phyloP scores from a whole-genome alignment of 2,888 invertebrate species.

The Megaustenia siamemsis region DNA sequence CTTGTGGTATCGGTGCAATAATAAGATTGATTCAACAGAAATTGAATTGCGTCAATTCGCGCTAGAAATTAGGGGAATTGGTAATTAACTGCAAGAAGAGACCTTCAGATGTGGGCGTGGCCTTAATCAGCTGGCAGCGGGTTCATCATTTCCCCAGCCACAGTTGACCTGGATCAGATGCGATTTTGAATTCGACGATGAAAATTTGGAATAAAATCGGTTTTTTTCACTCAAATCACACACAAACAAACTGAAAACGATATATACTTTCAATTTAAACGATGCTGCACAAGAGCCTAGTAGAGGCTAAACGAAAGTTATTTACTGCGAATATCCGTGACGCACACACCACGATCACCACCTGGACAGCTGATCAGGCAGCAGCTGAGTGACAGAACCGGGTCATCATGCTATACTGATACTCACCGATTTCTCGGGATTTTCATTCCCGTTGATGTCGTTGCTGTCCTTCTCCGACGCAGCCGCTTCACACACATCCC shows the following conservation, averaged over 20 bases:
- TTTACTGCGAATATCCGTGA: constrained; percentile 24
- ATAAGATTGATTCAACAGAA: too few relatives aligned
- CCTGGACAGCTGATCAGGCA: constrained; percentile 55
- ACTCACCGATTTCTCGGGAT: constrained; percentile 53
- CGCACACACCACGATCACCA: constrained; percentile 45
- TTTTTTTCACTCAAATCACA: not conserved
- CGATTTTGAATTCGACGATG: not conserved
- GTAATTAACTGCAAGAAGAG: too few relatives aligned
- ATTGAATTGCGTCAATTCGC: too few relatives aligned
- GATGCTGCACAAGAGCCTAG: not conserved
- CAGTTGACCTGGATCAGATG: constrained; percentile 50
- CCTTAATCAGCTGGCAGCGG: constrained; percentile 44
- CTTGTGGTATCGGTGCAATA: too few relatives aligned
- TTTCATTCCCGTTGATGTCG: constrained; percentile 46
- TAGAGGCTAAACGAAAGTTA: constrained; percentile 6
- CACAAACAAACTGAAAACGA: not conserved
- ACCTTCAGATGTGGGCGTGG: constrained; percentile 44
- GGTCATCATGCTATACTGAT: constrained; percentile 56
- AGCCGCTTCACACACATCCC: constrained; percentile 48
- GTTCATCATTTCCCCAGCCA: constrained; percentile 37
- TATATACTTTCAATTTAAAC: not conserved
- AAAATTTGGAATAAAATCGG: not conserved
- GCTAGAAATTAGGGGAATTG: not conserved
- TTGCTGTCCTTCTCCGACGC: constrained; percentile 20
- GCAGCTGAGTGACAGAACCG: constrained; percentile 55